Evolutionary conservation across 2,888 invertebrate species (phyloP).

Genomic region (Sympetrum striolatum): DNA sequence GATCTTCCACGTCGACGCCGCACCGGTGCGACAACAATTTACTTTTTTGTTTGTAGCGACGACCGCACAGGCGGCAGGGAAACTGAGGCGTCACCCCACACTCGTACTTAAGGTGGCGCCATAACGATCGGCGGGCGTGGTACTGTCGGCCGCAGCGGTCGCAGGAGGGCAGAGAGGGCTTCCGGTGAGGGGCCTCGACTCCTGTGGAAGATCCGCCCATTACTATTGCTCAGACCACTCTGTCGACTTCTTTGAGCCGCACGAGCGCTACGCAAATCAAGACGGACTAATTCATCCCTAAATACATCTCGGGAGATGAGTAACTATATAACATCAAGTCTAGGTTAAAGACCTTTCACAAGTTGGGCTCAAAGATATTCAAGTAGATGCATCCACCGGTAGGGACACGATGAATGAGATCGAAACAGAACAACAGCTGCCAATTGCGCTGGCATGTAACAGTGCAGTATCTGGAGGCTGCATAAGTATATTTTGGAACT

Average conservation of each 20-base stretch:
- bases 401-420: too few species aligned
- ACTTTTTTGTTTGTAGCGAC: slow-evolving; percentile 54
- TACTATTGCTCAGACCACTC: neutral
- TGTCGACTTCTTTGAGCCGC: neutral
- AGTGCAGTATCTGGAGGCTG: too few species aligned
- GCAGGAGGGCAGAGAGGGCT: neutral
- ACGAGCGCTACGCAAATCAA: neutral
- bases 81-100: slow-evolving; percentile 68
- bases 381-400: too few species aligned
- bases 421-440: too few species aligned
- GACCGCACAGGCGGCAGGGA: slow-evolving; percentile 69
- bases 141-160: slow-evolving; percentile 44
- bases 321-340: too few species aligned
- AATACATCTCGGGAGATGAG: too few species aligned
- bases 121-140: slow-evolving; percentile 13
- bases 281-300: too few species aligned
- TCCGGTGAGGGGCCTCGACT: neutral
- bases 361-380: too few species aligned
- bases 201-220: neutral
- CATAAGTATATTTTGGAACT: too few species aligned
- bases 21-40: neutral
- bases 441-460: too few species aligned
- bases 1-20: neutral
- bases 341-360: too few species aligned
- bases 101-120: slow-evolving; percentile 44